Evolutionary conservation across 2,888 invertebrate genomes (phyloP).

Genomic region (Cybosia mesomella): DNA sequence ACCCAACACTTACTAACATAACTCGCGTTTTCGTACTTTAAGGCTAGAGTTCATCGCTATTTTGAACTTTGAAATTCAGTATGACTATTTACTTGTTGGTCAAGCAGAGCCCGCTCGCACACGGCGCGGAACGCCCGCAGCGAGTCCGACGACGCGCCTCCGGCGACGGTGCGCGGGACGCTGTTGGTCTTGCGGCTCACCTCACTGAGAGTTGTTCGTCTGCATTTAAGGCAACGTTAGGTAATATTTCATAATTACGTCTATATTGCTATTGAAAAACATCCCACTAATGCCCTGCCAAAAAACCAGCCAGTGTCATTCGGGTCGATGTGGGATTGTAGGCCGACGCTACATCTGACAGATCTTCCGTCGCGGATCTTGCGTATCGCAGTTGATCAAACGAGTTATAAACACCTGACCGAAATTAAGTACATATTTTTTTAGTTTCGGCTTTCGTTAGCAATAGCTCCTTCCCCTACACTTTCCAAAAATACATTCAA

Average conservation of each 20-base stretch:
- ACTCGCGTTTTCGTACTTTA: no score
- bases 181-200: slow-evolving; percentile 33
- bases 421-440: no score
- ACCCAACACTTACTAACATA: no score
- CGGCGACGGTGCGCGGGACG: slow-evolving; percentile 30
- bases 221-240: background rate
- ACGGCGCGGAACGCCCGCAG: slow-evolving; percentile 66
- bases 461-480: no score
- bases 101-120: slow-evolving; percentile 69
- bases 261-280: background rate
- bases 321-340: no score
- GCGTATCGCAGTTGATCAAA: no score
- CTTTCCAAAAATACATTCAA: background rate
- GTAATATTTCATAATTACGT: background rate
- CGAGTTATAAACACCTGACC: no score
- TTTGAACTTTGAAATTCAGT: no score
- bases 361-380: no score
- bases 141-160: slow-evolving; percentile 56
- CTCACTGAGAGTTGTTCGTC: slow-evolving; percentile 5
- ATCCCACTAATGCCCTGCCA: background rate
- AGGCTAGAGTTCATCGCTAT: no score
- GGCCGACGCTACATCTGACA: no score
- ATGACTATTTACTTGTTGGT: slow-evolving; percentile 60
- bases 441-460: no score
- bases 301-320: background rate